Evolutionary conservation across 2,888 invertebrate species (phyloP).

Genomic region (Camptogramma bilineatum): DNA sequence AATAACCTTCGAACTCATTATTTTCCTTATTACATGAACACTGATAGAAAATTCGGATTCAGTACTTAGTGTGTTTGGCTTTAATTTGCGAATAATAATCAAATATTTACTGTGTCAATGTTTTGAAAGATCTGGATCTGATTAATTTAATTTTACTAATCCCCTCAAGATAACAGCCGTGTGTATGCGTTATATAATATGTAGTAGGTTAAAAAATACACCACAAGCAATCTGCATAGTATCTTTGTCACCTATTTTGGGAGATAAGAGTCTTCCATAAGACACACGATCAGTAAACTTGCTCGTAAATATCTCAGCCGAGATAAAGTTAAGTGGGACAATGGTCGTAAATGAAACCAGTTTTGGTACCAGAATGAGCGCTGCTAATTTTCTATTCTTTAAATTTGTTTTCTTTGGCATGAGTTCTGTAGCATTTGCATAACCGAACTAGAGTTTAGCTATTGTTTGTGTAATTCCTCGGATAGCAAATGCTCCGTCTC

Average conservation of each 20-base stretch:
- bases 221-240: constrained; percentile 25
- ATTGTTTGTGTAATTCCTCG: not conserved
- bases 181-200: not conserved
- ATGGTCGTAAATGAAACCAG: constrained; percentile 53
- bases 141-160: not conserved
- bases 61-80: not conserved
- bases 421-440: not conserved
- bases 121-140: not conserved
- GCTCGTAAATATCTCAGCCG: constrained; percentile 47
- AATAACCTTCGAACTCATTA: constrained; percentile 48
- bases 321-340: constrained; percentile 58
- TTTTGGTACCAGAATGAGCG: constrained; percentile 32
- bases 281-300: constrained; percentile 45
- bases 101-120: not conserved
- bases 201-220: constrained; percentile 1
- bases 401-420: constrained; percentile 2
- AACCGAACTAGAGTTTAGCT: not conserved
- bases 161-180: not conserved
- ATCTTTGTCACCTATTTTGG: constrained; percentile 38
- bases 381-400: constrained; percentile 15
- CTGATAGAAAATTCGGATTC: not conserved
- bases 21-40: constrained; percentile 48
- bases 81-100: no score
- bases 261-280: constrained; percentile 41
- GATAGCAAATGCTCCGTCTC: not conserved